Evolutionary conservation across 1,140 invertebrate species (phyloP).

Genomic region (Drosophila prosaltans): DNA sequence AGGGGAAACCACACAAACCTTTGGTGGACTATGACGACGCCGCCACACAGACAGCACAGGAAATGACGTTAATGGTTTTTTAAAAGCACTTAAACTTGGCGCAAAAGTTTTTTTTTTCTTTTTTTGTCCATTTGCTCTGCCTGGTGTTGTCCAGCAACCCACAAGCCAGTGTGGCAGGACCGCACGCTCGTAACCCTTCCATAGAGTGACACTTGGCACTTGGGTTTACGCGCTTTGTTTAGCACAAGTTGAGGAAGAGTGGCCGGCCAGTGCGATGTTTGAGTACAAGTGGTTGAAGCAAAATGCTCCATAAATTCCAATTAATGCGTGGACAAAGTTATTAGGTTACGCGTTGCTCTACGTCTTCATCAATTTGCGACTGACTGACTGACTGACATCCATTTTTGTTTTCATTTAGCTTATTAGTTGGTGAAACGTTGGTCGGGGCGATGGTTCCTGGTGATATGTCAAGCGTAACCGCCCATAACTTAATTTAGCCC

Average conservation of each 20-base stretch:
- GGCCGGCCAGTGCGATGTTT: no score
- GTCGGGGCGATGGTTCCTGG: not conserved
- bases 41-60: conserved; percentile 47
- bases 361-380: conserved; percentile 65
- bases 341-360: conserved; percentile 64
- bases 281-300: conserved; percentile 21
- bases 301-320: conserved; percentile 74
- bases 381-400: conserved; percentile 55
- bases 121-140: conserved; percentile 24
- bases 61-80: conserved; percentile 81
- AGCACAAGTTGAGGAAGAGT: conserved; percentile 24
- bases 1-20: not conserved
- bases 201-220: conserved; percentile 38
- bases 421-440: conserved; percentile 36
- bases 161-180: conserved; percentile 7
- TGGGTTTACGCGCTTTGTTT: conserved; percentile 67
- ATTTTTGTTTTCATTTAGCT: conserved; percentile 78
- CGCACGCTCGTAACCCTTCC: conserved; percentile 50
- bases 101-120: conserved; percentile 49
- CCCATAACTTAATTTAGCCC: conserved; percentile 63
- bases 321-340: conserved; percentile 74
- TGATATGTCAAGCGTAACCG: conserved; percentile 55
- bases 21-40: conserved; percentile 3
- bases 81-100: conserved; percentile 79
- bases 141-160: not conserved